Base-by-base conservation (phyloP, 2,113 vertebrate species). In the Egretta garzetta region DNA sequence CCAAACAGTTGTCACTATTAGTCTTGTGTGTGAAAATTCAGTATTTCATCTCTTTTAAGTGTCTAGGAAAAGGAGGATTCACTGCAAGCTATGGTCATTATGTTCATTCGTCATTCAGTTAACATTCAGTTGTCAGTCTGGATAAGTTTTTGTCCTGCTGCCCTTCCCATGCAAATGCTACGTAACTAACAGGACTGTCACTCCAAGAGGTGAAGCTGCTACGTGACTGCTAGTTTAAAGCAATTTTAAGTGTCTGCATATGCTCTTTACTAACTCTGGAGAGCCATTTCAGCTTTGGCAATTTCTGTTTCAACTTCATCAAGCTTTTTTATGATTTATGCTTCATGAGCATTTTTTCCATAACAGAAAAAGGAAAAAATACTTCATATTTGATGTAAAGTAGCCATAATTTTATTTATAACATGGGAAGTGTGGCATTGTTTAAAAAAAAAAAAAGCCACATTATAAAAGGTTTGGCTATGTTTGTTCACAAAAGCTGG, bases 251-350 rank as follows among this genome's bases (percentile, higher is more conserved):
- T 72, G 27, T 70, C 47, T 97, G 49, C 30, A 39, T 88, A 26
- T 60, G n/a, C 35, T 96, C 35, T 89, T 96, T 76, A 89, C 41
- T 92, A 90, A 91, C 89, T 96, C 71, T 90, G 26, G 66, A 88
- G 30, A 93, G 23, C 49, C 23, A 76, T 47, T 93, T 96, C 76
- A 88, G 14, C 27, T 86, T 66, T 86, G 88, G 35, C 37, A 95
- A 72, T 92, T 96, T 80, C 9, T 86, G 71, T 87, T 76, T 55
- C 71, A 59, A 8, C 9, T 82, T 88, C 41, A 80, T 14, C 18
- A 82, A 63, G 21, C 37, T 86, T 92, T 60, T 94, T 84, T 88
- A 72, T 67, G 41, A 95, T 86, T 80, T 95, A 67, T 96, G 33
- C n/a, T 85, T 85, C 74, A 63, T 43, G 22, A 87, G 4, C 19